Evolutionary conservation across 2,797 vertebrate genomes (phyloP), one percentile per base, ranked within the genome.

Genomic region (Danio choprae): DNA sequence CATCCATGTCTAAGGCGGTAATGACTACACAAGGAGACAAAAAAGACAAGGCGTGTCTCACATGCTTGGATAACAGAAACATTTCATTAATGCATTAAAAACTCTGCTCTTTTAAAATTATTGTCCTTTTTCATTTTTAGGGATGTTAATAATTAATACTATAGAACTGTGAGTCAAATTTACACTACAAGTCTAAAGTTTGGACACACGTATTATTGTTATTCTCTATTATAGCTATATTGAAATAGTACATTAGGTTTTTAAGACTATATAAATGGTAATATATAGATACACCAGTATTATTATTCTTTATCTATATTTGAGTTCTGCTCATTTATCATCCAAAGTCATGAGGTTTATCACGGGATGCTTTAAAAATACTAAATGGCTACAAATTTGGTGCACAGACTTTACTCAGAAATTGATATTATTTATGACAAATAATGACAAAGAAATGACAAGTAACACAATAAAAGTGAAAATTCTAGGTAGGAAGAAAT

Each of bases 1-100:
- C 95, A 77, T 97, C 97, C 97, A 99, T 99, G 89, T 99, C 97
- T 92, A 99, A 60, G 36, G 97, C 94, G 1, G 88, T 89, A 85
- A 98, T 91, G 85, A 96, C 97, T 98, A 84, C 46, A 81, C 16
- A 53, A 72, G 70, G 58, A 51, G 80, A 90, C 81, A 81, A 59
- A 20, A 38, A 90, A 75, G 81, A 69, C 68, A 81, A 51, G 77
- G 44, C 70, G 7, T 41, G 7, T 44, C 87, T 93, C 81, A 92
- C 53, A 78, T 89, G 83, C 83, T 63, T 83, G 55, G 58, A 81
- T 55, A 11, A 9, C 22, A 80, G 60, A 1, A 0, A 9, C 18
- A 50, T 79, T 79, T 71, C 81, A 70, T 83, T 86, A 85, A 88
- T 87, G 82, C 79, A 86, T 29, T 40, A 55, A 81, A 87, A 84